Percentiles rank a stretch among this genome's conserved stretches.
Evolutionary conservation across 2,888 invertebrate genomes (phyloP).

Genomic region (Euproctis similis): DNA sequence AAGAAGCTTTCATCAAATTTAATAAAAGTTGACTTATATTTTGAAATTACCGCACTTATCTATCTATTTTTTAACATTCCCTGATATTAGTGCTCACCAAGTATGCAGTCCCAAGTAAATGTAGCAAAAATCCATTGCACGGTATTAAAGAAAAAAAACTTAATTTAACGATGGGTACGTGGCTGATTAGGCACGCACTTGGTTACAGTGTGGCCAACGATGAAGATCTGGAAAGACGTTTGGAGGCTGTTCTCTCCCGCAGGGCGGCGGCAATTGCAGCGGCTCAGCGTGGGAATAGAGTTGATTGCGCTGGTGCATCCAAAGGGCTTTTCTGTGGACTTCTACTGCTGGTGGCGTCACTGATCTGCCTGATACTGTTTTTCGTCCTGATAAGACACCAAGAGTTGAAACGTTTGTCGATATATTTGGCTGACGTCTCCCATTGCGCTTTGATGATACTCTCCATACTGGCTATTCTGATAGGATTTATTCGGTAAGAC

Average conservation of each 20-base stretch:
- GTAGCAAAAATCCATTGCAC: too few relatives aligned
- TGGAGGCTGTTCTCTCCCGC: constrained; percentile 91
- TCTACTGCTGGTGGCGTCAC: constrained; percentile 89
- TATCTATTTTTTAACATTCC: too few relatives aligned
- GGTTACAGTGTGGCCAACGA: constrained; percentile 78
- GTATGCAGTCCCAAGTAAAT: too few relatives aligned
- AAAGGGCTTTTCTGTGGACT: constrained; percentile 95
- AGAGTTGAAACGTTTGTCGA: constrained; percentile 87
- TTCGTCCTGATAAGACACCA: constrained; percentile 94
- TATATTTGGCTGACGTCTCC: constrained; percentile 93
- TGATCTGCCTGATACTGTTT: constrained; percentile 95
- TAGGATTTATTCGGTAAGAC: constrained; percentile 90
- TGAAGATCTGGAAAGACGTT: constrained; percentile 90
- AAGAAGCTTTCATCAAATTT: too few relatives aligned
- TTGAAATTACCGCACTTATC: too few relatives aligned
- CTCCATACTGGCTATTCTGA: constrained; percentile 90
- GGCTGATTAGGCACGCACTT: constrained; percentile 57
- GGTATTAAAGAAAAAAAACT: too few relatives aligned
- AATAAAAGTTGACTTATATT: too few relatives aligned
- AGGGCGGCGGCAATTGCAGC: constrained; percentile 91
- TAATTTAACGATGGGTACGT: constrained; percentile 18
- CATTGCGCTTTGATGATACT: constrained; percentile 92
- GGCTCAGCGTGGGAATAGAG: constrained; percentile 86
- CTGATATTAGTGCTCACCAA: too few relatives aligned
- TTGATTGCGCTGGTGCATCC: constrained; percentile 96